These are phyloP conservation scores for Rhineura floridana DNA, from an alignment of 2,113 vertebrate species.

Conservation along the genomic window DNA sequence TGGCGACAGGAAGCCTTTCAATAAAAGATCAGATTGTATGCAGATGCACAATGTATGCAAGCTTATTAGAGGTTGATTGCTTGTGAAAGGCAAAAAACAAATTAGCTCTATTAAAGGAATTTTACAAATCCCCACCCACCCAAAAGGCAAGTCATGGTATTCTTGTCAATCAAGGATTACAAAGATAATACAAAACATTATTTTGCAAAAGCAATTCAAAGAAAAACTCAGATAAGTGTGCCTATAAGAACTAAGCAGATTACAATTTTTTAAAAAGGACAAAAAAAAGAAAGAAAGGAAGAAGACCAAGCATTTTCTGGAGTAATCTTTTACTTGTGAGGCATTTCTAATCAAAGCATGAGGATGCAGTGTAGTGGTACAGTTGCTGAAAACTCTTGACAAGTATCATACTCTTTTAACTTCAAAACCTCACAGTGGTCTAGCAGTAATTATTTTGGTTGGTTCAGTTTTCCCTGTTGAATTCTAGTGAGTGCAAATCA, in stretches of 20 bases:
- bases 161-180: constrained; percentile 12
- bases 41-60: constrained; percentile 7
- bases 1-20: constrained; percentile 11
- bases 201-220: background rate
- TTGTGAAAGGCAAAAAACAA: constrained; percentile 27
- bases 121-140: background rate
- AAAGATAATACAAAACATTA: background rate
- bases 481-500: fast-evolving
- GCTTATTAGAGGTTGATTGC: constrained; percentile 3
- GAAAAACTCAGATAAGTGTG: background rate
- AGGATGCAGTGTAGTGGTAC: background rate
- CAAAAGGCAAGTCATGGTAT: constrained; percentile 17
- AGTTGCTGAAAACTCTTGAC: background rate
- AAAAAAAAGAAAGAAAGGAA: background rate
- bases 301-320: background rate
- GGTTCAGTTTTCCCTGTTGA: background rate
- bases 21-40: background rate
- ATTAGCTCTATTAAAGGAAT: background rate
- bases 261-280: background rate
- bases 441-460: background rate
- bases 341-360: constrained; percentile 32
- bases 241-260: background rate
- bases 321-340: constrained; percentile 17
- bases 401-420: background rate
- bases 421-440: constrained; percentile 9